phyloP scores from a whole-genome alignment of 2,113 vertebrate genomes.

The Muntiacus reevesi region DNA sequence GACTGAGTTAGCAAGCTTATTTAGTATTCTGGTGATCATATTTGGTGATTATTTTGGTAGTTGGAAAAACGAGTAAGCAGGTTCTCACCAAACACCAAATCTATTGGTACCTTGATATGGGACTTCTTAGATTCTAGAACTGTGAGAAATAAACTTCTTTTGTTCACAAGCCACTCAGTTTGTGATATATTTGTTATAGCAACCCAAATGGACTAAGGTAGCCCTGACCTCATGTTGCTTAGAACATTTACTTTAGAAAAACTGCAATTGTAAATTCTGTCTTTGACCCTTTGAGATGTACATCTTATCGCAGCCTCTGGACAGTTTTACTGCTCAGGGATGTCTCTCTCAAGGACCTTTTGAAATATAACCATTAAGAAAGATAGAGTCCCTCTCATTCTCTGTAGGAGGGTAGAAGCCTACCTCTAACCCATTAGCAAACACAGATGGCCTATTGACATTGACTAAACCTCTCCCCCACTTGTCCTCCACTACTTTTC shows the following conservation, averaged over 20 bases:
- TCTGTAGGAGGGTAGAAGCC: neutral
- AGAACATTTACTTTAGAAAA: neutral
- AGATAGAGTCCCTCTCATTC: neutral
- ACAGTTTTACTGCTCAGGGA: neutral
- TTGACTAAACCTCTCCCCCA: neutral
- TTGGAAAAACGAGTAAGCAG: neutral
- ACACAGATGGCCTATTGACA: neutral
- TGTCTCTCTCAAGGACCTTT: neutral
- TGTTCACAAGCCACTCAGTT: neutral
- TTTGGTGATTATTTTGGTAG: neutral
- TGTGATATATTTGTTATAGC: neutral
- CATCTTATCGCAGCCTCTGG: neutral
- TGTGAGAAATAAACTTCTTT: neutral
- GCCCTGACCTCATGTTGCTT: neutral
- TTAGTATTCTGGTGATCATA: neutral
- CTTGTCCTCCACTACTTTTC: neutral
- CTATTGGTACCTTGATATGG: neutral
- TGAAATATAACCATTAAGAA: neutral
- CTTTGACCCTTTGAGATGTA: neutral
- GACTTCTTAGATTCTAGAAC: neutral
- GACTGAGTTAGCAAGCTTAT: neutral
- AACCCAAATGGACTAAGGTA: neutral
- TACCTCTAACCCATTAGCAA: neutral
- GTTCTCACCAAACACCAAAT: neutral
- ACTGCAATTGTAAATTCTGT: neutral